Conservation (phyloP, 2,113 vertebrate genomes). For the Oreochromis spilurus region DNA sequence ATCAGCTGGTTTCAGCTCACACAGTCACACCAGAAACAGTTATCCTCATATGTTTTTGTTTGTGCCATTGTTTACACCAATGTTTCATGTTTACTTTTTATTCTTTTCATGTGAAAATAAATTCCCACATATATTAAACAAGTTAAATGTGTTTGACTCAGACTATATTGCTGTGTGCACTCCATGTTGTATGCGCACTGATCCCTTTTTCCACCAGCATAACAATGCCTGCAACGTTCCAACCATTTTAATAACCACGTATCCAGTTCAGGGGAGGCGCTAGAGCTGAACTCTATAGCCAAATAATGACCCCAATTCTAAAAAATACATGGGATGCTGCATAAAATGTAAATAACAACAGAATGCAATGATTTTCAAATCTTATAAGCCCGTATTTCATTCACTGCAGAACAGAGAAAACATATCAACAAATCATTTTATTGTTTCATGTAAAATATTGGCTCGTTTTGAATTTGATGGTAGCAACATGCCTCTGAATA, state of each 20-base stretch:
- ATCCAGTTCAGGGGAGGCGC: background rate
- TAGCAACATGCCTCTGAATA: background rate
- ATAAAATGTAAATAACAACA: background rate
- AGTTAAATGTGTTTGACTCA: background rate
- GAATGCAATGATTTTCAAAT: background rate
- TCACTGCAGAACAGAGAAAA: background rate
- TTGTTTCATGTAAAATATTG: background rate
- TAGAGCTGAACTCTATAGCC: background rate
- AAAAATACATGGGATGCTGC: background rate
- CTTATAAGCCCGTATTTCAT: background rate
- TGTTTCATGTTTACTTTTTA: background rate
- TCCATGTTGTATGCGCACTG: background rate
- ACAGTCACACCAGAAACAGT: background rate
- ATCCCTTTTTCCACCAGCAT: background rate
- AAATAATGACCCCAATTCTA: background rate
- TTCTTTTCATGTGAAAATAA: background rate
- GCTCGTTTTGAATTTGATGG: background rate
- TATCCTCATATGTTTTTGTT: background rate
- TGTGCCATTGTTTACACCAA: background rate
- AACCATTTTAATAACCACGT: background rate
- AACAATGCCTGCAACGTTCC: background rate
- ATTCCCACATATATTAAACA: background rate
- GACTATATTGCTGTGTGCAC: background rate
- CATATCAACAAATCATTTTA: background rate
- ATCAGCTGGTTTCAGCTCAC: background rate